phyloP scores from a whole-genome alignment of 2,888 invertebrate genomes.

The Malacosoma neustria region DNA sequence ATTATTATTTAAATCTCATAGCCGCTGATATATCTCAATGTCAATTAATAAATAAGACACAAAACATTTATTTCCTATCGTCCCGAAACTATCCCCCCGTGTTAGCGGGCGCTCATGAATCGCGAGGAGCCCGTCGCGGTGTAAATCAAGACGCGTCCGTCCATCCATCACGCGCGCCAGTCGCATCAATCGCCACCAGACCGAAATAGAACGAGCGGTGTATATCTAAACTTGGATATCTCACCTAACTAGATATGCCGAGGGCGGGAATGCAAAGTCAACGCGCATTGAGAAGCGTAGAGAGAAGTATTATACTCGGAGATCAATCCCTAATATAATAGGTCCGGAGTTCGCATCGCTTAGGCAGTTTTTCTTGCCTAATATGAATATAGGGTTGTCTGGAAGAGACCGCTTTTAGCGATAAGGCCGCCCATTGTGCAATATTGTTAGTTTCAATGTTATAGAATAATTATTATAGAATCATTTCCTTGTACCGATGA shows the following conservation, averaged over 20 bases:
- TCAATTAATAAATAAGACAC: not conserved
- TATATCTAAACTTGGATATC: slow-evolving; percentile 32
- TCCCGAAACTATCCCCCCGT: slow-evolving; percentile 14
- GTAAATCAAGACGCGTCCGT: slow-evolving; percentile 57
- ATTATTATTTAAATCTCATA: too few species aligned
- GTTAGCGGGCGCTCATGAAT: slow-evolving; percentile 53
- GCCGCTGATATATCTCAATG: not conserved
- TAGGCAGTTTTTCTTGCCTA: too few species aligned
- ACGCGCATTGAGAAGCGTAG: not conserved
- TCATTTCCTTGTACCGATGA: too few species aligned
- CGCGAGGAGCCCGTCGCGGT: slow-evolving; percentile 38
- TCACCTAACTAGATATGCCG: slow-evolving; percentile 26
- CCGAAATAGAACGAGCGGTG: slow-evolving; percentile 51
- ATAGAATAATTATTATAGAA: too few species aligned
- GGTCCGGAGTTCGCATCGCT: too few species aligned
- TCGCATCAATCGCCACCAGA: slow-evolving; percentile 53
- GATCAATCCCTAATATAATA: too few species aligned
- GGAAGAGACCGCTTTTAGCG: too few species aligned
- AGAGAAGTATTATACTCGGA: not conserved
- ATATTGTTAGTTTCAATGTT: too few species aligned
- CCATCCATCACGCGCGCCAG: slow-evolving; percentile 60
- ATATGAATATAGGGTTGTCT: too few species aligned
- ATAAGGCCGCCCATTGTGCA: too few species aligned
- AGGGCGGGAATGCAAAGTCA: not conserved
- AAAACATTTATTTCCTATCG: slow-evolving; percentile 20